Base-by-base conservation (phyloP, 2,113 vertebrate genomes). In the Pelvicachromis taeniatus region DNA sequence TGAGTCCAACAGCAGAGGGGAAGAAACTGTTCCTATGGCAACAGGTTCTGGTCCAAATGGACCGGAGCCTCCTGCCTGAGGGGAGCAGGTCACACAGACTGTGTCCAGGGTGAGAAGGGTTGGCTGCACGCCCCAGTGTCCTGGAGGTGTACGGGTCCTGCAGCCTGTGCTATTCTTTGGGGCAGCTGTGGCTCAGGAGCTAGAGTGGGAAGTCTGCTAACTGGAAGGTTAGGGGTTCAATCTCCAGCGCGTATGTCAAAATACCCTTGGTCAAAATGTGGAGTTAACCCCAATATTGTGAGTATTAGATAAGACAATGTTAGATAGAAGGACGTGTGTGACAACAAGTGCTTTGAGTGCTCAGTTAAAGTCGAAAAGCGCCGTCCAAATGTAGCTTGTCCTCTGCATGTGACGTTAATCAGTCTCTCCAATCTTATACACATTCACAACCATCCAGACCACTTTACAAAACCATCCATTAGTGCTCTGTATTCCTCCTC, bases 181-280 rank as follows among this genome's bases (percentile, higher is more conserved):
- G 35, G 35, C 35, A 40, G 0, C 61, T 40, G 13, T 40, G 35
- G n/a, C 7, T 40, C 35, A 23, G 35, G 11, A 40, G 61, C 6
- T 21, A 65, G 19, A 21, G 33, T 68, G 63, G 38, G 35, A 42
- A 14, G n/a, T 42, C 21, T 0, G 42, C n/a, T 42, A 23, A 1
- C 42, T 40, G n/a, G 33, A 42, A 42, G 35, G 35, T 68, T 12
- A 16, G 21, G 11, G 35, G 40, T 68, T 68, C 63, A 68, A 4
- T 42, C 35, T 42, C 63, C 35, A 42, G 63, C n/a, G n/a, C 42
- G 12, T 12, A 42, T 23, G 38, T 16, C 38, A 40, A 42, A 68
- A 35, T 9, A 23, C 12, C 1, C 63, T 23, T 42, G 63, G 63
- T 0, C 31, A 40, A 23, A 40, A 0, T 23, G 38, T 61, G 38